Conservation (phyloP, 2,888 invertebrate species). For the Lottia gigantea region DNA sequence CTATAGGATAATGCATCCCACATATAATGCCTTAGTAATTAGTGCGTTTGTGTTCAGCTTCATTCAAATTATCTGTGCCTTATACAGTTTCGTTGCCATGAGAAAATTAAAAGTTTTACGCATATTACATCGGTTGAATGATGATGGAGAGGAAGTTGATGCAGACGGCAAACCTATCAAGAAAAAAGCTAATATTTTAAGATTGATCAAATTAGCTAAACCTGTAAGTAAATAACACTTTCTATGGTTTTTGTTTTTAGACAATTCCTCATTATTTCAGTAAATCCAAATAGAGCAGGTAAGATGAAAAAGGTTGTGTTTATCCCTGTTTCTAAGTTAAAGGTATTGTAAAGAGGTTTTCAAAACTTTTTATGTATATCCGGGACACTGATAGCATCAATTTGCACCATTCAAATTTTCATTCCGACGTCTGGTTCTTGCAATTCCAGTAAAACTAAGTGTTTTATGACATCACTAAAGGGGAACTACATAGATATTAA, state of each 20-base stretch:
- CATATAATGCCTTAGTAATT: constrained; percentile 56
- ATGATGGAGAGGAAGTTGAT: constrained; percentile 54
- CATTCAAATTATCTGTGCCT: constrained; percentile 46
- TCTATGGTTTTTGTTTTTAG: not conserved
- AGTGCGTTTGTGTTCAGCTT: constrained; percentile 47
- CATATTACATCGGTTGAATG: constrained; percentile 53
- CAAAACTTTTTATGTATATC: too few species aligned
- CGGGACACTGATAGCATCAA: too few species aligned
- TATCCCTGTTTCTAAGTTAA: too few species aligned
- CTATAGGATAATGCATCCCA: constrained; percentile 52
- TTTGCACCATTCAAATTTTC: too few species aligned
- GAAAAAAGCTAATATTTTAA: constrained; percentile 44
- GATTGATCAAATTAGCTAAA: constrained; percentile 56
- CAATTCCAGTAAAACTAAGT: too few species aligned
- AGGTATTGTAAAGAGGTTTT: too few species aligned
- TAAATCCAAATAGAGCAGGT: not conserved
- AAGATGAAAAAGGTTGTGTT: too few species aligned
- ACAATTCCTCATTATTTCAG: not conserved
- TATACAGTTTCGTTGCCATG: constrained; percentile 48
- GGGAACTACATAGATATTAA: too few species aligned
- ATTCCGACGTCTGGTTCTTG: too few species aligned
- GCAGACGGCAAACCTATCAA: constrained; percentile 56
- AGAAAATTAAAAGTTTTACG: constrained; percentile 42
- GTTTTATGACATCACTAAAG: too few species aligned
- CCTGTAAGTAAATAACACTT: constrained; percentile 45